Percentiles rank a stretch among this genome's conserved stretches.
Evolutionary conservation across 2,888 invertebrate species (phyloP).

Genomic region (Trilocha varians): DNA sequence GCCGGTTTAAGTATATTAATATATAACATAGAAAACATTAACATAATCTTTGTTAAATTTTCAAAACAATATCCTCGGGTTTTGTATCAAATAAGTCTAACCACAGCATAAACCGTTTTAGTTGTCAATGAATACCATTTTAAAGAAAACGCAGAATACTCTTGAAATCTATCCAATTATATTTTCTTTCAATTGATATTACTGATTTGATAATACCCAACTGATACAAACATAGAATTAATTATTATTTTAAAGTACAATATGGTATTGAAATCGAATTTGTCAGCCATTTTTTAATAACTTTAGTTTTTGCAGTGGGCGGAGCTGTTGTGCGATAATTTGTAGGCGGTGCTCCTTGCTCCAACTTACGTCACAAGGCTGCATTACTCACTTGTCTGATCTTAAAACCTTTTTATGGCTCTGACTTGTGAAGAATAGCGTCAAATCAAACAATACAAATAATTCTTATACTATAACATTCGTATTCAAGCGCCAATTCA

Average conservation of each 20-base stretch:
- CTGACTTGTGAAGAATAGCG: conserved; percentile 15
- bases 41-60: no score
- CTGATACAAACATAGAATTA: no score
- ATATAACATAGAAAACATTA: no score
- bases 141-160: no score
- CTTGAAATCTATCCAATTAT: no score
- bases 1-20: not conserved
- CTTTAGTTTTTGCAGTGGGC: conserved; percentile 52
- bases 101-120: no score
- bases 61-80: no score
- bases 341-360: conserved; percentile 53
- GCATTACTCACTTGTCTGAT: conserved; percentile 45
- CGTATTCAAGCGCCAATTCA: no score
- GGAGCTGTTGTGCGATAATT: conserved; percentile 51
- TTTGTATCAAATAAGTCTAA: no score
- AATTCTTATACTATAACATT: not conserved
- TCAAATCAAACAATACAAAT: not conserved
- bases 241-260: no score
- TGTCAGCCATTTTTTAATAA: conserved; percentile 32
- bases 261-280: not conserved
- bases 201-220: no score
- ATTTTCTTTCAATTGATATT: not conserved
- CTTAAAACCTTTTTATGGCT: conserved; percentile 14
- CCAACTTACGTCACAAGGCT: conserved; percentile 42
- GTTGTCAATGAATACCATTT: no score